phyloP scores from a whole-genome alignment of 2,797 vertebrate genomes.

The Helicolenus hilgendorfi region DNA sequence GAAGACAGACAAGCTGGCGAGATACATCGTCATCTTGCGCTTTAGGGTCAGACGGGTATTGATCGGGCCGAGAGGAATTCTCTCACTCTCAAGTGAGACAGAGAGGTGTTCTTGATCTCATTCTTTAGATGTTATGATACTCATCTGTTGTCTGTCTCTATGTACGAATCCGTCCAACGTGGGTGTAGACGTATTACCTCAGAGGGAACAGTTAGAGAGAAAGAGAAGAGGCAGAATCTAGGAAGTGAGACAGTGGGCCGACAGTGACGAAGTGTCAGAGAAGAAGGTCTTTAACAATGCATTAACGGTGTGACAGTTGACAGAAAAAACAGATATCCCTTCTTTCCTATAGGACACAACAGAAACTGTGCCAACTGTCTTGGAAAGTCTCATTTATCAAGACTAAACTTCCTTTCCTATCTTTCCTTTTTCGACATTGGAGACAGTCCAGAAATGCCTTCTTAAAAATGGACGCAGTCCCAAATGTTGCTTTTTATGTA shows the following conservation, averaged over 20 bases:
- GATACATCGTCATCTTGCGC: neutral
- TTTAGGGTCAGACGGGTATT: constrained; percentile 17
- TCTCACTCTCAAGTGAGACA: neutral
- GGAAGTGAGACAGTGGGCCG: neutral
- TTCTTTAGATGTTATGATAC: constrained; percentile 18
- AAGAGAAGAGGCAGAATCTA: neutral
- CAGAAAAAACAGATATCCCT: constrained; percentile 28
- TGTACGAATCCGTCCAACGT: neutral
- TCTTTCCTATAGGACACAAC: constrained; percentile 13
- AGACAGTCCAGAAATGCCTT: constrained; percentile 16
- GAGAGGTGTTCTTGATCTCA: neutral
- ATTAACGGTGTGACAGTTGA: constrained; percentile 30
- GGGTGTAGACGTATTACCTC: neutral
- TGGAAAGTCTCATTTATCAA: constrained; percentile 22
- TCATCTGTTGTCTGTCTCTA: neutral
- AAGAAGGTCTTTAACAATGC: constrained; percentile 36
- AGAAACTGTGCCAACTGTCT: constrained; percentile 20
- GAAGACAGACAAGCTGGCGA: neutral
- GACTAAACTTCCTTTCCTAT: constrained; percentile 1
- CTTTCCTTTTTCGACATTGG: neutral
- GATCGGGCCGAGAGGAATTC: constrained; percentile 8
- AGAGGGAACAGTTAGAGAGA: neutral
- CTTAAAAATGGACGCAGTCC: constrained; percentile 2
- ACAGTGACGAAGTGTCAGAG: constrained; percentile 31
- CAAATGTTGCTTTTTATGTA: constrained; percentile 16